phyloP scores from a whole-genome alignment of 2,797 vertebrate genomes.

The Lophotriccus pileatus region DNA sequence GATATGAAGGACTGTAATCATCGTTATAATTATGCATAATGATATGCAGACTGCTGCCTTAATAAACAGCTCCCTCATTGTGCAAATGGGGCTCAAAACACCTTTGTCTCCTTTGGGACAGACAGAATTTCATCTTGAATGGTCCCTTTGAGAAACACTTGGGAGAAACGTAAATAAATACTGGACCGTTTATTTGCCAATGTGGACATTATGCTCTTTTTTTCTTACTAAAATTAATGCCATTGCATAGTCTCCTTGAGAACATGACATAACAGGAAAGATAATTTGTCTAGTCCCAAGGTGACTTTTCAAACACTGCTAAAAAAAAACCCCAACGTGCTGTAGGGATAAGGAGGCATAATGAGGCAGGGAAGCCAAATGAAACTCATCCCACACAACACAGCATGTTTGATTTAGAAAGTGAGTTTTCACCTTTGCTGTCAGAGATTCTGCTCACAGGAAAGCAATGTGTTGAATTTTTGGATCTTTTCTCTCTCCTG shows the following conservation, averaged over 20 bases:
- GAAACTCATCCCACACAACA: neutral
- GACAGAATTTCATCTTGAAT: slow-evolving; percentile 48
- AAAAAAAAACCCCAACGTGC: neutral
- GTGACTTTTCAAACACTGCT: slow-evolving; percentile 47
- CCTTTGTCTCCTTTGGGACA: slow-evolving; percentile 37
- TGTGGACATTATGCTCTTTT: neutral
- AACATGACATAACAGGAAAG: slow-evolving; percentile 48
- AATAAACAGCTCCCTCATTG: slow-evolving; percentile 5
- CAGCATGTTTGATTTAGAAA: slow-evolving; percentile 23
- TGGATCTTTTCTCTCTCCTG: neutral
- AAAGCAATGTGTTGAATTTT: neutral
- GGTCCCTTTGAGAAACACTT: slow-evolving; percentile 34
- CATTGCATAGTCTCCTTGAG: slow-evolving; percentile 26
- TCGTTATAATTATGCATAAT: slow-evolving; percentile 51
- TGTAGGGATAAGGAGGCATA: slow-evolving; percentile 23
- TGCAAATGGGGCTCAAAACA: slow-evolving; percentile 4
- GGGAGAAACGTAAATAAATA: slow-evolving; percentile 55
- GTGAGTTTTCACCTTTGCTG: slow-evolving; percentile 39
- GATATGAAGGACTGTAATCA: slow-evolving; percentile 51
- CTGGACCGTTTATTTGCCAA: slow-evolving; percentile 39
- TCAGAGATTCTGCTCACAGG: neutral
- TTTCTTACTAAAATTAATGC: slow-evolving; percentile 36
- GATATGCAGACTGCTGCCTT: slow-evolving; percentile 34
- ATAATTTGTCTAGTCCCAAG: slow-evolving; percentile 57
- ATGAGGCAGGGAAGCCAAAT: slow-evolving; percentile 35